phyloP scores from a whole-genome alignment of 2,113 vertebrate genomes.

The Arenaria interpres region DNA sequence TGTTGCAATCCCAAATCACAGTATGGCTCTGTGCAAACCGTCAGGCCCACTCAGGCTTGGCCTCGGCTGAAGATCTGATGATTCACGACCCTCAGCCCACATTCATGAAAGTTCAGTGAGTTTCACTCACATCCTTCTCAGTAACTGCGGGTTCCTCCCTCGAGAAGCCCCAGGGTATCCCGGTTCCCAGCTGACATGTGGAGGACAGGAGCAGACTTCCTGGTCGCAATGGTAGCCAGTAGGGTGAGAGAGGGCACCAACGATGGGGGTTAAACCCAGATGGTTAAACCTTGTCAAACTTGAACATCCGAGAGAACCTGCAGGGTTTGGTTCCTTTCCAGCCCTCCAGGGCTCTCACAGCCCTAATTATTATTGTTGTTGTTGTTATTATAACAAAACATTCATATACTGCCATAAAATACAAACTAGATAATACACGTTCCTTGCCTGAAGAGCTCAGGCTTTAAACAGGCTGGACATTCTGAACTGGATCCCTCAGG shows the following conservation, averaged over 20 bases:
- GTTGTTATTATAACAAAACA: conserved; percentile 67
- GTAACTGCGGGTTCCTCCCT: conserved; percentile 5
- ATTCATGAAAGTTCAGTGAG: conserved; percentile 46
- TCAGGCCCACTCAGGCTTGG: neutral
- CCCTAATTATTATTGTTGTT: conserved; percentile 67
- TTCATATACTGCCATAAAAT: conserved; percentile 61
- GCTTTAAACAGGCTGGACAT: conserved; percentile 4
- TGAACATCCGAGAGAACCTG: conserved; percentile 64
- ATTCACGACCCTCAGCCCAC: conserved; percentile 67
- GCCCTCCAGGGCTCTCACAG: conserved; percentile 64
- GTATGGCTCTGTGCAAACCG: neutral
- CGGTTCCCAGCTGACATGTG: neutral
- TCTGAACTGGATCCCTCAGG: neutral
- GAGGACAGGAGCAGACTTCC: conserved; percentile 22
- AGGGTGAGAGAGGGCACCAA: conserved; percentile 47
- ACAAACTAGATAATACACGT: conserved; percentile 62
- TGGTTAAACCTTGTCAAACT: conserved; percentile 45
- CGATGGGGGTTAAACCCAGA: conserved; percentile 19
- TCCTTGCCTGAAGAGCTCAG: conserved; percentile 51
- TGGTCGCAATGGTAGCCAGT: neutral
- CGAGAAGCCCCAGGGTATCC: conserved; percentile 3
- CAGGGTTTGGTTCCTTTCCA: conserved; percentile 65
- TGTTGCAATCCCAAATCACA: neutral
- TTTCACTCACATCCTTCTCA: conserved; percentile 61
- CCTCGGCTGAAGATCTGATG: neutral